Evolutionary conservation across 2,888 invertebrate genomes (phyloP), one percentile per base, ranked within the genome.

Genomic region (Trissolcus japonicus): DNA sequence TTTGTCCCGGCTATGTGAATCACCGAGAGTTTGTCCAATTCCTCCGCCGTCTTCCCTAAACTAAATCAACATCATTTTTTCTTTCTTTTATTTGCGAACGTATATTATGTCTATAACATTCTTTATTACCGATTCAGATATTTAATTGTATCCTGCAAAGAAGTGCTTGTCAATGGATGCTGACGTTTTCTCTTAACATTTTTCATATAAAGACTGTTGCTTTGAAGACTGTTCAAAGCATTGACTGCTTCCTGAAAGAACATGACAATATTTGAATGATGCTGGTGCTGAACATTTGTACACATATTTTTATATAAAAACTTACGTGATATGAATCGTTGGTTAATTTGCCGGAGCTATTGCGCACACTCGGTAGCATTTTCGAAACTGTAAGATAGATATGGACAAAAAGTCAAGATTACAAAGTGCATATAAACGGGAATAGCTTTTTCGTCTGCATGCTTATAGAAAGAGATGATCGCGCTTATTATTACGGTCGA

Each of bases 1-100:
- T 99, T 99, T 0, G 99, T 99, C 9, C 99, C 99, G 74, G 97
- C 93, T 6, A 99, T 94, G 90, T 99, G 99, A 84, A 99, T 97
- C 50, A 98, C 92, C 63, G 96, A 94, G 16, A 98, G 87, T 63
- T 91, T 90, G 82, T 95, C 94, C 66, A 98, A 87, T 78, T 93
- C 92, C 0, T 93, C 90, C 17, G 93, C 77, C 0, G 90, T 88
- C 2, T 95, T 86, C 17, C 95, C 95, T 43, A 92, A 92, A 76
- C 94, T 92, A 14, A 48, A 63, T 54, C 0, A 43, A 14, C n/a
- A n/a, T 43, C 14, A 16, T 16, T 46, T 0, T 16, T 46, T 46
- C 0, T 43, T n/a, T 43, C 7, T 43, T n/a, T 43, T 4, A 11
- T n/a, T 43, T 43, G 2, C 4, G 0, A n/a, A 6, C n/a, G 0